Base-by-base conservation (phyloP, 2,888 invertebrate genomes). In the Xylota sylvarum region DNA sequence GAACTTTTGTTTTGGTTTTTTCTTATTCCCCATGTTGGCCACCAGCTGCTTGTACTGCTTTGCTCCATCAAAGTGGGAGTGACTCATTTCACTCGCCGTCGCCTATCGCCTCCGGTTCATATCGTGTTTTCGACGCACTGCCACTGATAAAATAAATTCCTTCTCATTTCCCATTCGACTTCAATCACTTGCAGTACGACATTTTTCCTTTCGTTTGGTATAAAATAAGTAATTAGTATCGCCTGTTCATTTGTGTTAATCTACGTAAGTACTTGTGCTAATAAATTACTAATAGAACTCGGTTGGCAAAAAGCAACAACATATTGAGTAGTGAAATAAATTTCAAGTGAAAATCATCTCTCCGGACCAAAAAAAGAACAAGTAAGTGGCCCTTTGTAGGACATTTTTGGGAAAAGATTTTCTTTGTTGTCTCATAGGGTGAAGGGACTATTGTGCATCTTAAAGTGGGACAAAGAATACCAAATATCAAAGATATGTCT, bases 341-440 rank as follows among this genome's bases (percentile, higher is more conserved):
- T 12, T 32, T n/a, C 4, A 17, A 32, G 9, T 32, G 14, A 6
- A 30, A 17, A 10, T 6, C 9, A 4, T 19, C 19, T 48, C 6
- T 23, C 23, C 14, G 6, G 46, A n/a, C 43, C 46, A 46, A 35
- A 23, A 40, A 3, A 30, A n/a, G 5, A 52, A 17, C 9, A 55
- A 62, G 79, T 79, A 56, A 52, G 43, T 64, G 76, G 43, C 67
- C 52, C 43, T 67, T 65, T n/a, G n/a, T 10, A 35, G 58, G 65
- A 37, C 30, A 43, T 40, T 43, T 70, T 50, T 50, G 35, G 37
- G 27, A 9, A 72, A 7, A 27, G 10, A 4, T 56, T 76, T 64
- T 27, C 73, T 80, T 80, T 80, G 80, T 80, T 65, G 80, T 80
- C 80, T 73, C 58, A 19, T 5, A 70, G 43, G 70, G 52, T 79